Conservation (phyloP, 2,888 invertebrate species). For the Tipula confusa region DNA sequence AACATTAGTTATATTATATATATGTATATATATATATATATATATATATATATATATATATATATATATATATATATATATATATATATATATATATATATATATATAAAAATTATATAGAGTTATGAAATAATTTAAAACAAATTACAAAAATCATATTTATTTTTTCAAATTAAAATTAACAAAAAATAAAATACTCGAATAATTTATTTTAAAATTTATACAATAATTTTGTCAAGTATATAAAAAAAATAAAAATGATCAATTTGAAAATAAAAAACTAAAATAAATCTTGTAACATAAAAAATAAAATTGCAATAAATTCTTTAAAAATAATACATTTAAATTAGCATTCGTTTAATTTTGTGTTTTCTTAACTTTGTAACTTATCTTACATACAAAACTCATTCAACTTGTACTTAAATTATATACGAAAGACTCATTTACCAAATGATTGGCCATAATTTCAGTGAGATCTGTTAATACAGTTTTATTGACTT, state of each 20-base stretch:
- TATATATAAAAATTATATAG: too few relatives aligned
- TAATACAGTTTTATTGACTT: too few relatives aligned
- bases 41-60: too few relatives aligned
- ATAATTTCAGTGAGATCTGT: too few relatives aligned
- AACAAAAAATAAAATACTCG: neutral
- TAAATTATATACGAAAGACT: too few relatives aligned
- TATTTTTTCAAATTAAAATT: neutral
- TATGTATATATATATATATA: too few relatives aligned
- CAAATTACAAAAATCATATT: neutral
- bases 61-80: too few relatives aligned
- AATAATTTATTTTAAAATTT: neutral
- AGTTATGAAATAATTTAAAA: neutral
- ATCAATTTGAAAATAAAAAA: neutral
- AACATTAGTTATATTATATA: neutral
- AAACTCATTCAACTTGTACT: neutral
- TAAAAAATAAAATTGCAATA: neutral
- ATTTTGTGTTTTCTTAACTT: neutral
- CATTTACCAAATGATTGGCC: too few relatives aligned
- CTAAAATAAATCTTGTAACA: slow-evolving; percentile 9
- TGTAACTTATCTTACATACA: neutral
- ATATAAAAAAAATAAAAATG: neutral
- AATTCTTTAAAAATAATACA: slow-evolving; percentile 15
- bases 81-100: too few relatives aligned
- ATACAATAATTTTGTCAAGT: neutral
- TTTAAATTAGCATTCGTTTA: neutral